These are phyloP conservation scores for Temnothorax unifasciatus DNA, from an alignment of 2,888 invertebrate species.

Conservation along the genomic window DNA sequence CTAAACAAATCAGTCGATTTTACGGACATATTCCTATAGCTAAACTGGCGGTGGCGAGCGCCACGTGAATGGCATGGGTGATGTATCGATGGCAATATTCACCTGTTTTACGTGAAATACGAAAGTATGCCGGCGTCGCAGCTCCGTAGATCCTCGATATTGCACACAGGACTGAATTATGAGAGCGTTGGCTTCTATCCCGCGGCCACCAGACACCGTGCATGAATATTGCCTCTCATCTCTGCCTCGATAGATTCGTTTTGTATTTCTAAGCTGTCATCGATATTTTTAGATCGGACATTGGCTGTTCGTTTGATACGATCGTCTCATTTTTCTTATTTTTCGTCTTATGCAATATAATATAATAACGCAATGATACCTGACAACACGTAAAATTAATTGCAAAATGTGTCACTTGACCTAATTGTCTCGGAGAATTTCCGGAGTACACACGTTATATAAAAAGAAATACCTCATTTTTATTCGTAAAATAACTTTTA, in stretches of 20 bases:
- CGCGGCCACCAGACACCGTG: constrained; percentile 8
- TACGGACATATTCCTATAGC: constrained; percentile 21
- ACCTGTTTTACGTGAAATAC: constrained; percentile 73
- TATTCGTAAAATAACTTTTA: too few relatives aligned
- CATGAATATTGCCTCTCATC: constrained; percentile 56
- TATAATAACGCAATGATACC: background rate
- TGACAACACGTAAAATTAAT: background rate
- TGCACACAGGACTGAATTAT: constrained; percentile 69
- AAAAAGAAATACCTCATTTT: too few relatives aligned
- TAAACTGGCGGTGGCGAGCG: constrained; percentile 26
- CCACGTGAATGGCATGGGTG: constrained; percentile 47
- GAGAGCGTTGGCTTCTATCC: constrained; percentile 45
- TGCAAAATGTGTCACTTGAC: background rate
- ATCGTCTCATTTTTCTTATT: background rate
- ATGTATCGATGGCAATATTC: constrained; percentile 73
- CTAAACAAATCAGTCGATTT: constrained; percentile 51
- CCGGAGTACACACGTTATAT: background rate
- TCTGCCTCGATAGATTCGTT: constrained; percentile 30
- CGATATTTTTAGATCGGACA: constrained; percentile 36
- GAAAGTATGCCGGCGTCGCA: constrained; percentile 65
- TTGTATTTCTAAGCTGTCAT: constrained; percentile 33
- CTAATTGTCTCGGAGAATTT: background rate
- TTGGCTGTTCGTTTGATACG: background rate
- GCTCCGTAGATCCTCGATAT: constrained; percentile 70
- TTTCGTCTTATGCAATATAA: background rate